Conservation (phyloP, 2,888 invertebrate species). For the Apodemia hepburni region DNA sequence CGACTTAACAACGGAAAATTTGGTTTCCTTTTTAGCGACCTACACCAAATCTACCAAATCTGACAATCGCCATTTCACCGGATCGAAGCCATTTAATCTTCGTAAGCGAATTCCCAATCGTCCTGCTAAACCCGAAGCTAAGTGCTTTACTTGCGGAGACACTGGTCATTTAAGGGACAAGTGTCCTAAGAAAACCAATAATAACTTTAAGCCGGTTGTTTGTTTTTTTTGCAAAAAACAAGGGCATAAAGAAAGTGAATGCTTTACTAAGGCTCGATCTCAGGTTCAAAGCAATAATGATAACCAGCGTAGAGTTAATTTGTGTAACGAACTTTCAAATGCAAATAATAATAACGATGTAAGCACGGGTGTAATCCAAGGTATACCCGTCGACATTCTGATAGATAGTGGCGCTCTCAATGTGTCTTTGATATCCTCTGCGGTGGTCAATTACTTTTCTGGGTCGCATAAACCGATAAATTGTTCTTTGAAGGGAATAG, state of each 20-base stretch:
- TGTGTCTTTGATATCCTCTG: too few relatives aligned
- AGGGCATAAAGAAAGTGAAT: background rate
- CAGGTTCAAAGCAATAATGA: too few relatives aligned
- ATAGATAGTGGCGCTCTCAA: too few relatives aligned
- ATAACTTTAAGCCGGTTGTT: background rate
- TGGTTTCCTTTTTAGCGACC: slow-evolving; percentile 7
- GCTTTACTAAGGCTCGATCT: background rate
- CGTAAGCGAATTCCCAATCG: background rate
- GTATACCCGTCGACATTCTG: too few relatives aligned
- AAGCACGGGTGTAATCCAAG: too few relatives aligned
- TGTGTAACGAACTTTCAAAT: too few relatives aligned
- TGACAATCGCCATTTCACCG: background rate
- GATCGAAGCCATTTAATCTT: background rate
- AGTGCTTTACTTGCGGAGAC: background rate
- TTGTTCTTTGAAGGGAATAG: too few relatives aligned
- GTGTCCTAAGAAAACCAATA: background rate
- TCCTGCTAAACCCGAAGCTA: background rate
- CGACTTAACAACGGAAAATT: background rate
- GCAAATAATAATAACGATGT: too few relatives aligned
- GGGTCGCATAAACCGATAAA: too few relatives aligned
- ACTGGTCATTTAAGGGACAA: background rate
- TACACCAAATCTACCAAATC: background rate
- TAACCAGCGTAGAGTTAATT: too few relatives aligned
- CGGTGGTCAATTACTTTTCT: too few relatives aligned
- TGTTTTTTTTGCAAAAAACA: background rate